These are phyloP conservation scores for Vidua macroura DNA, from an alignment of 2,113 vertebrate genomes.

Conservation along the genomic window DNA sequence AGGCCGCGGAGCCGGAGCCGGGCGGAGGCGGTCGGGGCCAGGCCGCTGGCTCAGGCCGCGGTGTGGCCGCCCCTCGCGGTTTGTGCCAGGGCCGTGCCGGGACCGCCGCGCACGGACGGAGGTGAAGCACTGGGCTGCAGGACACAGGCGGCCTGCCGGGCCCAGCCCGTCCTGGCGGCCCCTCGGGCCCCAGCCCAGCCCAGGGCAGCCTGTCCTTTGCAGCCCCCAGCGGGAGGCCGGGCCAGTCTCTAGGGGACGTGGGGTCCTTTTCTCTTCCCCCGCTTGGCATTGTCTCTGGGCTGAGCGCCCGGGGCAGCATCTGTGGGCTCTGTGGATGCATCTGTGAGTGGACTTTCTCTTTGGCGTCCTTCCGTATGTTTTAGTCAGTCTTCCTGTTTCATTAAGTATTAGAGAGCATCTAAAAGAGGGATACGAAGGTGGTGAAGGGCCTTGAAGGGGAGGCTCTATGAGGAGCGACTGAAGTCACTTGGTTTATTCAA, in stretches of 20 bases:
- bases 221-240: not conserved
- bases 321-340: not conserved
- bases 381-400: not conserved
- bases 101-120: not conserved
- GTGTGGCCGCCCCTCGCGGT: not conserved
- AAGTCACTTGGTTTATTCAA: not conserved
- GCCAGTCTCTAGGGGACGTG: rapidly evolving
- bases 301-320: not conserved
- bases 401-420: not conserved
- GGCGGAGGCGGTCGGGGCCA: not conserved
- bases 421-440: not conserved
- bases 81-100: not conserved
- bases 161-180: not conserved
- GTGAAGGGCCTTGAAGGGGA: not conserved
- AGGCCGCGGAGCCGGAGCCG: not conserved
- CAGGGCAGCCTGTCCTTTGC: not conserved
- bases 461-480: not conserved
- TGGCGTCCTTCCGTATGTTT: not conserved
- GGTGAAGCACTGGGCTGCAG: not conserved
- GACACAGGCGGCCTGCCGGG: not conserved
- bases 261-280: not conserved
- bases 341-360: not conserved
- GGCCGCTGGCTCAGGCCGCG: not conserved
- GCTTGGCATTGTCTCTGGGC: not conserved
- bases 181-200: not conserved